Conservation (phyloP, 2,888 invertebrate species). For the Ormyrus labotus region DNA sequence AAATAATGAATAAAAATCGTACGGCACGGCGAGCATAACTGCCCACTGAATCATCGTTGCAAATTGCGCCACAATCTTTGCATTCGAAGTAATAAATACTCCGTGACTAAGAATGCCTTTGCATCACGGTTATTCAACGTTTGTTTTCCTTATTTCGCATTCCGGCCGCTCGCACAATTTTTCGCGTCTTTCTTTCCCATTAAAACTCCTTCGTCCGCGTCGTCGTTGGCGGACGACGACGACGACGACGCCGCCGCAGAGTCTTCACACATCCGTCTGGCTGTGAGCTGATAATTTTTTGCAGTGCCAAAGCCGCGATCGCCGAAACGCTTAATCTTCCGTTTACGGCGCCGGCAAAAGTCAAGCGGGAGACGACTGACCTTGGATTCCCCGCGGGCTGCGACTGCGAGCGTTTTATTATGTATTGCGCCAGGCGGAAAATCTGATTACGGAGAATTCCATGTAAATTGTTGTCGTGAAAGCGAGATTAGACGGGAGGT, state of each 20-base stretch:
- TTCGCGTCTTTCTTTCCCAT: too few relatives aligned
- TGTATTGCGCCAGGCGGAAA: slow-evolving; percentile 11
- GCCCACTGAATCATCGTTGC: not conserved
- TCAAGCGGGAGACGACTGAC: slow-evolving; percentile 15
- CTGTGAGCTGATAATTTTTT: too few relatives aligned
- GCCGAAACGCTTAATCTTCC: too few relatives aligned
- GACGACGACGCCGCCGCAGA: too few relatives aligned
- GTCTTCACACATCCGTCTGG: too few relatives aligned
- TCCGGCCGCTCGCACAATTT: not conserved
- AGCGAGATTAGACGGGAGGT: not conserved
- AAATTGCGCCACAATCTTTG: not conserved
- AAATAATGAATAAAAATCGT: not conserved
- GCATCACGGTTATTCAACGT: slow-evolving; percentile 25
- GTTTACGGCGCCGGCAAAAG: not conserved
- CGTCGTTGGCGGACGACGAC: too few relatives aligned
- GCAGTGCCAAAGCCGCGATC: too few relatives aligned
- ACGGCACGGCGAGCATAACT: slow-evolving; percentile 2
- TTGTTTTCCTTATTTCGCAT: slow-evolving; percentile 6
- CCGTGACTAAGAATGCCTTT: slow-evolving; percentile 12
- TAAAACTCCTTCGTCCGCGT: too few relatives aligned
- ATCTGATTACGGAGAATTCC: slow-evolving; percentile 35
- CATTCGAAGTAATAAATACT: slow-evolving; percentile 18
- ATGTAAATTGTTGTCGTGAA: slow-evolving; percentile 5
- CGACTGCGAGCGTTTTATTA: too few relatives aligned
- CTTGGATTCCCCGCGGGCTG: not conserved